A percentile compares a stretch with the other conserved stretches of the same genome.
phyloP scores from a whole-genome alignment of 2,797 vertebrate species.

The Neosalanx taihuensis region DNA sequence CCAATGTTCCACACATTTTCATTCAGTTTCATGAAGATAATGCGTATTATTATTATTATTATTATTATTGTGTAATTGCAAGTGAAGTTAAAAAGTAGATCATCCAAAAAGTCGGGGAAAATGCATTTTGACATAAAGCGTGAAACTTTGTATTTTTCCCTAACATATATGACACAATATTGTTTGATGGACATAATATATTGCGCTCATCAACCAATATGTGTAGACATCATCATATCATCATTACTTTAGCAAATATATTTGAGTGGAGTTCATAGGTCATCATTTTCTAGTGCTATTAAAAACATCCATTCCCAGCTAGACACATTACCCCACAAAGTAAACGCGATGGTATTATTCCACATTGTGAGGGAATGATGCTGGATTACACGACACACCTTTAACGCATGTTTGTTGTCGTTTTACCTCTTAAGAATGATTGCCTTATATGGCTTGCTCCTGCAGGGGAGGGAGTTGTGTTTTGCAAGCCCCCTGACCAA shows the following conservation, averaged over 20 bases:
- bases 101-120: not conserved
- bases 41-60: not conserved
- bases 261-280: not conserved
- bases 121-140: not conserved
- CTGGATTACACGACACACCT: not conserved
- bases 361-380: not conserved
- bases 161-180: not conserved
- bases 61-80: not conserved
- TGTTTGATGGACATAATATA: not conserved
- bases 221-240: not conserved
- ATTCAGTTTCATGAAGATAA: conserved; percentile 3
- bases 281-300: conserved; percentile 1
- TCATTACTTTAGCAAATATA: not conserved
- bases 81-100: not conserved
- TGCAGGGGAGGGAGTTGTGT: conserved; percentile 69
- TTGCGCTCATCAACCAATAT: not conserved
- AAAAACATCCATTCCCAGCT: not conserved
- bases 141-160: not conserved
- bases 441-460: conserved; percentile 76
- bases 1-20: not conserved
- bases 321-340: not conserved
- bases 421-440: conserved; percentile 60
- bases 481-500: conserved; percentile 75
- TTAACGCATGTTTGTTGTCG: conserved; percentile 39
- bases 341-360: not conserved